Evolutionary conservation across 2,113 vertebrate genomes (phyloP).

Genomic region (Baryphthengus martii): DNA sequence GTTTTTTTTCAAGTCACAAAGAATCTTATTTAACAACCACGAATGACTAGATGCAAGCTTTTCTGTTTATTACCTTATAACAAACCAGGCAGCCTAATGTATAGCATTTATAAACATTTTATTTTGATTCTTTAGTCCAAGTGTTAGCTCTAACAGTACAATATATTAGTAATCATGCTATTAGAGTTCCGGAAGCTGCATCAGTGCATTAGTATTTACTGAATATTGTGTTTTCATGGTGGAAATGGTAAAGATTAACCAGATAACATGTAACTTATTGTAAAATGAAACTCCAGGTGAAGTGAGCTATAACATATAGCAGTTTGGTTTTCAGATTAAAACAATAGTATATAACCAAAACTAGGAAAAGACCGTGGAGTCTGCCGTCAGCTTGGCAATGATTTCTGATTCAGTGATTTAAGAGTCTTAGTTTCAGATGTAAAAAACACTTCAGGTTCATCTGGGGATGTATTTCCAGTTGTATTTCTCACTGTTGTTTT

Average conservation of each 20-base stretch:
- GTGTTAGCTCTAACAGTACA: not conserved
- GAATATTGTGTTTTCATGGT: slow-evolving; percentile 9
- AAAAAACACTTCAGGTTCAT: not conserved
- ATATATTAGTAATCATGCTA: not conserved
- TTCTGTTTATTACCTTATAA: slow-evolving; percentile 49
- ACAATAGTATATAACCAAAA: not conserved
- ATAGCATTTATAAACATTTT: slow-evolving; percentile 34
- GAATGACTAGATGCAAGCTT: slow-evolving; percentile 38
- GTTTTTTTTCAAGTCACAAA: slow-evolving; percentile 74
- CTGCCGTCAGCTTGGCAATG: not conserved
- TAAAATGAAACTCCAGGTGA: not conserved
- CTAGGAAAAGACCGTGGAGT: not conserved
- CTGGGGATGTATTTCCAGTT: not conserved
- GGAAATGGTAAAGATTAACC: not conserved
- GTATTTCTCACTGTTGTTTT: not conserved
- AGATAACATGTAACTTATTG: not conserved
- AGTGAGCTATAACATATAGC: not conserved
- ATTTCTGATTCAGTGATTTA: slow-evolving; percentile 1
- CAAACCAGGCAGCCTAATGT: not conserved
- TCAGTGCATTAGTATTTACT: not conserved
- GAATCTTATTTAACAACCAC: slow-evolving; percentile 77
- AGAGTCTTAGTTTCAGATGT: not conserved
- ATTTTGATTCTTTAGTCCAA: not conserved
- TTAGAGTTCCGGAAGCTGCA: not conserved
- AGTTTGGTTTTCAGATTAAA: not conserved